Percentiles rank a stretch among this genome's conserved stretches.
phyloP scores from a whole-genome alignment of 2,797 vertebrate genomes.

The Bradypodion pumilum region DNA sequence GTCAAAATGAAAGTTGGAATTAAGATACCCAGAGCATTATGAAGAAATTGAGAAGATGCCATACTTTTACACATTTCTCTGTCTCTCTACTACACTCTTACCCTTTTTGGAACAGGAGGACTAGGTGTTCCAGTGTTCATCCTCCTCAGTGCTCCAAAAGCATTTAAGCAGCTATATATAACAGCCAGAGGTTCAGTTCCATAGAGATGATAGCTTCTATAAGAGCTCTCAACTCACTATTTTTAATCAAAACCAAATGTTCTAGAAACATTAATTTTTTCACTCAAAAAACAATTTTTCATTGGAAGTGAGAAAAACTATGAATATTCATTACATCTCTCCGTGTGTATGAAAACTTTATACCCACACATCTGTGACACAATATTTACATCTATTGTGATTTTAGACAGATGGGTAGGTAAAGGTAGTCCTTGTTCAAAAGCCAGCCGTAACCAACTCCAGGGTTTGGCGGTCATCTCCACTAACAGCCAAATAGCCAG shows the following conservation, averaged over 20 bases:
- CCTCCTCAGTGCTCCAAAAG: background rate
- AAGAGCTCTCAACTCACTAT: background rate
- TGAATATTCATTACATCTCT: too few species aligned
- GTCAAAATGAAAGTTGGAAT: background rate
- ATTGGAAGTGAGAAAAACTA: too few species aligned
- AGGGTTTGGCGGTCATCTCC: too few species aligned
- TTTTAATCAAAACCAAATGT: background rate
- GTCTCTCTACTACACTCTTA: background rate
- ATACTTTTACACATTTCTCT: background rate
- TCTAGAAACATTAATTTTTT: background rate
- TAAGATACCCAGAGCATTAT: conserved; percentile 26
- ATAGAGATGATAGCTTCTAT: too few species aligned
- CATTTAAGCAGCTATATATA: background rate
- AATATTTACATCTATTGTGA: too few species aligned
- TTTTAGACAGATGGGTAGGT: too few species aligned
- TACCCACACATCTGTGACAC: too few species aligned
- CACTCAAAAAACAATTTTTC: background rate
- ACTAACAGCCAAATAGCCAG: too few species aligned
- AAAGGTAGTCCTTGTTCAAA: too few species aligned
- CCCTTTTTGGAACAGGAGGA: background rate
- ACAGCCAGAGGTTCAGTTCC: background rate
- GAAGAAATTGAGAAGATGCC: conserved; percentile 40
- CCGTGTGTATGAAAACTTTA: too few species aligned
- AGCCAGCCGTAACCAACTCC: too few species aligned
- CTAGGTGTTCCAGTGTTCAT: background rate